Conservation (phyloP, 2,888 invertebrate genomes). For the Brenthis ino region DNA sequence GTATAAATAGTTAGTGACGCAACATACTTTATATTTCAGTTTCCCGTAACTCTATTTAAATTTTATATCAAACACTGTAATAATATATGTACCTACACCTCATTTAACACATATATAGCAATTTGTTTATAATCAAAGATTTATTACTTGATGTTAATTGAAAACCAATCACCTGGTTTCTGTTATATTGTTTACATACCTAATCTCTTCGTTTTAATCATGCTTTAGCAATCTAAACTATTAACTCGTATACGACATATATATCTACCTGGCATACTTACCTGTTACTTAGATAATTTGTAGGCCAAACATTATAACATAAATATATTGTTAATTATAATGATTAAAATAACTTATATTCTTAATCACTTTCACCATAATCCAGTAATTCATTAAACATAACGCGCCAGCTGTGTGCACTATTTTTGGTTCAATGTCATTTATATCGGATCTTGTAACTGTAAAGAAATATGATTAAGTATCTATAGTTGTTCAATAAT, state of each 20-base stretch:
- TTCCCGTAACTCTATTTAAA: background rate
- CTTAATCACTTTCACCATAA: constrained; percentile 19
- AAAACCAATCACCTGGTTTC: background rate
- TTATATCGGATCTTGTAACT: background rate
- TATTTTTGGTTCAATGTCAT: constrained; percentile 71
- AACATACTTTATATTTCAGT: constrained; percentile 46
- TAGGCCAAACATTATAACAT: too few species aligned
- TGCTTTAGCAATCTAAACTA: too few species aligned
- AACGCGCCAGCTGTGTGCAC: constrained; percentile 55
- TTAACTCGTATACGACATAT: too few species aligned
- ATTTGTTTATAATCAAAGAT: constrained; percentile 8
- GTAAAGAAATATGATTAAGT: background rate
- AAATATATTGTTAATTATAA: background rate
- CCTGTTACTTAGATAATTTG: too few species aligned
- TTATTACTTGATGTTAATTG: background rate
- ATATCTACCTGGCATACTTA: too few species aligned
- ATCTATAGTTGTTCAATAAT: background rate
- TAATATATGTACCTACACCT: background rate
- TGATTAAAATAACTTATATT: background rate
- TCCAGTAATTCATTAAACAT: constrained; percentile 20
- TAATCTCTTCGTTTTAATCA: constrained; percentile 2
- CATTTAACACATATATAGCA: background rate
- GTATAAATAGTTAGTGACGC: constrained; percentile 73
- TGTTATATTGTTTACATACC: constrained; percentile 8
- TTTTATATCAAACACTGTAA: background rate